Percentiles rank a stretch among this genome's conserved stretches.
phyloP scores from a whole-genome alignment of 2,797 vertebrate genomes.

The Poecile montanus region DNA sequence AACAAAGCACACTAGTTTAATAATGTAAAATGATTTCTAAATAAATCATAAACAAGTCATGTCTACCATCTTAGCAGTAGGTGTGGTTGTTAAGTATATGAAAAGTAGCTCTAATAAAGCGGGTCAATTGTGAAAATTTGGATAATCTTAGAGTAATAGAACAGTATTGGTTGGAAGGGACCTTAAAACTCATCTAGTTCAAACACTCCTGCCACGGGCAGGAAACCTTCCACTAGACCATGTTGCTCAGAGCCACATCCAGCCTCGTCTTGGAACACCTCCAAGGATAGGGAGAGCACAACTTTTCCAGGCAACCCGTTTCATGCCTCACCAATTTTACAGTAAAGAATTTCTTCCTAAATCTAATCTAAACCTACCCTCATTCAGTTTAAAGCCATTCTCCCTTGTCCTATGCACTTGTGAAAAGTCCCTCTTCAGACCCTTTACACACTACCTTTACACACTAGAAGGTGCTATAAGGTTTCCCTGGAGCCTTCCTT shows the following conservation, averaged over 20 bases:
- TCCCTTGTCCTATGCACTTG: neutral
- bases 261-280: neutral
- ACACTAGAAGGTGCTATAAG: neutral
- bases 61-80: neutral
- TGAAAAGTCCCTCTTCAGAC: neutral
- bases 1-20: neutral
- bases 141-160: neutral
- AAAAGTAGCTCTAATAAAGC: neutral
- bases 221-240: neutral
- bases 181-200: neutral
- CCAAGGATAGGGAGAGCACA: neutral
- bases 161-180: neutral
- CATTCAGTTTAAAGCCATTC: neutral
- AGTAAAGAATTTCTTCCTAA: neutral
- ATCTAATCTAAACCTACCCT: neutral
- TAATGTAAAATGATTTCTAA: neutral
- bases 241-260: neutral
- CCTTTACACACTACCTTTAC: neutral
- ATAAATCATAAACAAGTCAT: neutral
- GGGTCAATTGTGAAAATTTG: neutral
- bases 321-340: neutral
- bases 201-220: neutral
- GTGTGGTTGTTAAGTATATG: neutral
- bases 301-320: neutral
- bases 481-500: neutral